Conservation (phyloP, 2,888 invertebrate species). For the Cynaeus angustus region DNA sequence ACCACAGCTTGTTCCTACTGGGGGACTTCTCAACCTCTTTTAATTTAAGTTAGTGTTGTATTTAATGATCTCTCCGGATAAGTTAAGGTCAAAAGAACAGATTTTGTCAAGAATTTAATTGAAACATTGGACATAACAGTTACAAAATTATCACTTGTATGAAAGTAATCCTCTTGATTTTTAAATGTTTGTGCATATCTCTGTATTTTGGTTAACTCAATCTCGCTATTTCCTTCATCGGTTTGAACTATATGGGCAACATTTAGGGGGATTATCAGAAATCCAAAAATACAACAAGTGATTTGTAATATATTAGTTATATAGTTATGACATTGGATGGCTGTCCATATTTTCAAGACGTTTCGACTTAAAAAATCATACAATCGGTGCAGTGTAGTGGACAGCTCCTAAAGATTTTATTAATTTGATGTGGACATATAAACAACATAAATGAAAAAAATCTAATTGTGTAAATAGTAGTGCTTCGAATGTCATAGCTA, state of each 20-base stretch:
- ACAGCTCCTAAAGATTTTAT: slow-evolving; percentile 33
- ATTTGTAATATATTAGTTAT: slow-evolving; percentile 41
- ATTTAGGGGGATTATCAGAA: slow-evolving; percentile 29
- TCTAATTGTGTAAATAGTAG: slow-evolving; percentile 50
- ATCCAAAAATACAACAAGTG: slow-evolving; percentile 46
- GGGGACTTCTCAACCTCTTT: slow-evolving; percentile 67
- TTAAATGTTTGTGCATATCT: slow-evolving; percentile 28
- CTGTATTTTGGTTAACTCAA: slow-evolving; percentile 19
- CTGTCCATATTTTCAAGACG: slow-evolving; percentile 35
- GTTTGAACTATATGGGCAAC: slow-evolving; percentile 38
- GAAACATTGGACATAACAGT: slow-evolving; percentile 9
- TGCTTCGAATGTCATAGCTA: slow-evolving; percentile 50
- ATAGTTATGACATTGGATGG: slow-evolving; percentile 47
- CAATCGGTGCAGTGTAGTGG: slow-evolving; percentile 35
- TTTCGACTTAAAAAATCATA: slow-evolving; percentile 11
- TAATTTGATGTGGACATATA: slow-evolving; percentile 37
- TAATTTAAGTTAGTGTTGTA: slow-evolving; percentile 63
- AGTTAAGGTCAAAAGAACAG: slow-evolving; percentile 55
- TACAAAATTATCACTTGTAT: slow-evolving; percentile 45
- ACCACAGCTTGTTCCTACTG: slow-evolving; percentile 70
- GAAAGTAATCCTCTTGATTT: slow-evolving; percentile 20
- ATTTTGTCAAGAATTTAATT: slow-evolving; percentile 35
- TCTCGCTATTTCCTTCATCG: slow-evolving; percentile 23
- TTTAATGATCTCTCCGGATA: slow-evolving; percentile 67
- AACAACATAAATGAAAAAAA: slow-evolving; percentile 22